These are phyloP conservation scores for Anas platyrhynchos DNA, from an alignment of 2,113 vertebrate species.

Conservation along the genomic window DNA sequence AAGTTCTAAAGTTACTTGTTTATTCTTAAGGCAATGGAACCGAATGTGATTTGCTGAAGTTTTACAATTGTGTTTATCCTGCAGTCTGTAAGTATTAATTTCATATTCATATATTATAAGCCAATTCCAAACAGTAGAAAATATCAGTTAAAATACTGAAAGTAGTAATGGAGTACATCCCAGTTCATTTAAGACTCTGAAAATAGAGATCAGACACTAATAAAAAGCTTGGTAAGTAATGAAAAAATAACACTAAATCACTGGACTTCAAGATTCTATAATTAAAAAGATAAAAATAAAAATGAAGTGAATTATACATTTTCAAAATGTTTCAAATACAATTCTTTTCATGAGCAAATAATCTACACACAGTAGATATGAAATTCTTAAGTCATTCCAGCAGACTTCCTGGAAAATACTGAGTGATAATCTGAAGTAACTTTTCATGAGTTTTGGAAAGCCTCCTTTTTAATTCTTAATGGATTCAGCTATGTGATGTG, in stretches of 20 bases:
- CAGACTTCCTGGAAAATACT: not conserved
- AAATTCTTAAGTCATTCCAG: not conserved
- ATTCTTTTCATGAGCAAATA: not conserved
- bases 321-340: not conserved
- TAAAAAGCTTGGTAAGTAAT: not conserved
- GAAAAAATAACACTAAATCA: not conserved
- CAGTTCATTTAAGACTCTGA: not conserved
- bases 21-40: constrained; percentile 76
- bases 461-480: not conserved
- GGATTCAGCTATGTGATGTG: not conserved
- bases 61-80: constrained; percentile 79
- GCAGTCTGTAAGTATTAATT: constrained; percentile 73
- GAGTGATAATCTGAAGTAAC: not conserved
- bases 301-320: not conserved
- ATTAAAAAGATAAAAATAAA: not conserved
- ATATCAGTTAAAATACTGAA: not conserved
- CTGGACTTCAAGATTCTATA: not conserved
- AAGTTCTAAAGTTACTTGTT: not conserved
- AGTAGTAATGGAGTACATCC: not conserved
- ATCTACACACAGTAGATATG: not conserved
- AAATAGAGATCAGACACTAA: not conserved
- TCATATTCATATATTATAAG: not conserved
- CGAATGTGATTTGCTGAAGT: constrained; percentile 77
- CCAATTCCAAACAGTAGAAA: not conserved
- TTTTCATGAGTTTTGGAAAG: not conserved